Evolutionary conservation across 2,888 invertebrate genomes (phyloP).

Genomic region (Cremastobaeus sp.): DNA sequence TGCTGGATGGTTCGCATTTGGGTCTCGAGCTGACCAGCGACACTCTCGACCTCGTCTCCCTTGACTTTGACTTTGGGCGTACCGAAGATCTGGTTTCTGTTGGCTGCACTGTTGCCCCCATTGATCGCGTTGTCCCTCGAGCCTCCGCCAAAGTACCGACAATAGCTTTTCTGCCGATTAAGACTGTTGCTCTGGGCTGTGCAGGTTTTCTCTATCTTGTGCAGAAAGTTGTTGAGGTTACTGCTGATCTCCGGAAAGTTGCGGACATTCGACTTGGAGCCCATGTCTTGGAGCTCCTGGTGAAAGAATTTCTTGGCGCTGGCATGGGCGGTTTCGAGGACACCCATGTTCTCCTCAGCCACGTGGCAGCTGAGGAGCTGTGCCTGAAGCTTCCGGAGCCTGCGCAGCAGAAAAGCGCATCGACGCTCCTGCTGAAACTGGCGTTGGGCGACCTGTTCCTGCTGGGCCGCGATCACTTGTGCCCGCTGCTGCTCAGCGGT

Average conservation of each 20-base stretch:
- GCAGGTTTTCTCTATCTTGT: slow-evolving; percentile 75
- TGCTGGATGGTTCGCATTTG: slow-evolving; percentile 87
- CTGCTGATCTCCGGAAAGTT: slow-evolving; percentile 73
- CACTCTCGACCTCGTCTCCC: slow-evolving; percentile 82
- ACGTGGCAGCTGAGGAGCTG: slow-evolving; percentile 87
- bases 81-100: slow-evolving; percentile 73
- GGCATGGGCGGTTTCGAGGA: slow-evolving; percentile 86
- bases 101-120: slow-evolving; percentile 55
- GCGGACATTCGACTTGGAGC: slow-evolving; percentile 67
- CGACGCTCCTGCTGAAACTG: slow-evolving; percentile 84
- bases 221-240: slow-evolving; percentile 71
- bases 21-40: slow-evolving; percentile 85
- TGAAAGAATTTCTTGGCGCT: slow-evolving; percentile 77
- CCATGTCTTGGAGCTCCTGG: slow-evolving; percentile 73
- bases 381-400: slow-evolving; percentile 87
- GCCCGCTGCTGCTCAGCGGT: slow-evolving; percentile 52
- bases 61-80: slow-evolving; percentile 73
- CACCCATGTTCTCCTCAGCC: slow-evolving; percentile 87
- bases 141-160: slow-evolving; percentile 81
- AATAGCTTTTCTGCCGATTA: slow-evolving; percentile 71
- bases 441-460: slow-evolving; percentile 73
- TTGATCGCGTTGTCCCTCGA: slow-evolving; percentile 71
- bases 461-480: slow-evolving; percentile 62
- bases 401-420: slow-evolving; percentile 85
- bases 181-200: slow-evolving; percentile 74